These are phyloP conservation scores for Fringilla coelebs DNA, from an alignment of 2,797 vertebrate species.

Conservation along the genomic window DNA sequence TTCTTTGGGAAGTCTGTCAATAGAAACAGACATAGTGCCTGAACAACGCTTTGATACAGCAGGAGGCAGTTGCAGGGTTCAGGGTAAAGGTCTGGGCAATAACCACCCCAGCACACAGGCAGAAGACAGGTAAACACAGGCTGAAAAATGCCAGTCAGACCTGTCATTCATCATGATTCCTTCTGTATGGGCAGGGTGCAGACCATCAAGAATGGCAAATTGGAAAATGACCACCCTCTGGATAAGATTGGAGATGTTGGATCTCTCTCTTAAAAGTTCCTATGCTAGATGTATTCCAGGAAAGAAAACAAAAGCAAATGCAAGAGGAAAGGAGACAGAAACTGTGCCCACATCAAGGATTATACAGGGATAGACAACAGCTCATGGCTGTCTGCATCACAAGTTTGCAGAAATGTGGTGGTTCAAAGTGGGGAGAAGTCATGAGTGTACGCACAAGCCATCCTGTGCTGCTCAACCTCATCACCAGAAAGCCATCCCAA, in stretches of 20 bases:
- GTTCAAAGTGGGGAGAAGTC: not conserved
- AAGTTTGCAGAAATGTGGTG: not conserved
- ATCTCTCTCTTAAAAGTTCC: not conserved
- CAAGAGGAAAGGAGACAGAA: not conserved
- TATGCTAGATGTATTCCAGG: not conserved
- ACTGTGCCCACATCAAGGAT: not conserved
- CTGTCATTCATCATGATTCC: not conserved
- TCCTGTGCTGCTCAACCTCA: not conserved
- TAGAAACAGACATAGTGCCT: not conserved
- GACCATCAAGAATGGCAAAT: not conserved
- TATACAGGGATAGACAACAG: not conserved
- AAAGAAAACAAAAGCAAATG: not conserved
- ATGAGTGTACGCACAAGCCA: not conserved
- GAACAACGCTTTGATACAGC: not conserved
- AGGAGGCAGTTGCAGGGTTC: not conserved
- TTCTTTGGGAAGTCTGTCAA: not conserved
- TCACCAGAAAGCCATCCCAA: not conserved
- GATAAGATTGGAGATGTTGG: not conserved
- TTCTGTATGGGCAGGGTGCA: not conserved
- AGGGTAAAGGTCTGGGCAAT: not conserved
- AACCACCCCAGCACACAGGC: not conserved
- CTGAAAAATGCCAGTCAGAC: not conserved
- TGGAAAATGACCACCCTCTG: rapidly evolving
- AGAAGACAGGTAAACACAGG: not conserved
- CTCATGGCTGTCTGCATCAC: not conserved